Conservation (phyloP, 1,140 invertebrate species). For the Limonius californicus region DNA sequence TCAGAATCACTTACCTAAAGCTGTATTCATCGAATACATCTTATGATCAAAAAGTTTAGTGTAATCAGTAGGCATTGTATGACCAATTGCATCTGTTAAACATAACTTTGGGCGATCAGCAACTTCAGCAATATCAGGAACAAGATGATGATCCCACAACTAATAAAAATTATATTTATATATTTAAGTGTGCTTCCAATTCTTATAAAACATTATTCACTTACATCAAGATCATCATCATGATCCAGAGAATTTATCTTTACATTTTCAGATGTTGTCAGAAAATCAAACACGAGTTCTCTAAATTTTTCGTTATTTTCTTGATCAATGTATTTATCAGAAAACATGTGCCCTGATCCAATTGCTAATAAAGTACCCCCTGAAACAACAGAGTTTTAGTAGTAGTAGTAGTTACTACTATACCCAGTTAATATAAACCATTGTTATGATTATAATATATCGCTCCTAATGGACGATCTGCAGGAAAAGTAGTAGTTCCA, state of each 20-base stretch:
- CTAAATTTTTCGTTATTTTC: conserved; percentile 91
- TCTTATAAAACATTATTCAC: conserved; percentile 24
- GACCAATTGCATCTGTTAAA: conserved; percentile 69
- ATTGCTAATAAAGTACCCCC: conserved; percentile 73
- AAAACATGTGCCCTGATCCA: conserved; percentile 74
- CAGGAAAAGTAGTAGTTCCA: conserved; percentile 89
- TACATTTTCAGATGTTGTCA: conserved; percentile 64
- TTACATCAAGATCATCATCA: conserved; percentile 93
- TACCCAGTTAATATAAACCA: no score
- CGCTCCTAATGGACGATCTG: conserved; percentile 87
- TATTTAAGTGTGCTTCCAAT: no score
- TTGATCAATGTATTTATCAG: conserved; percentile 87
- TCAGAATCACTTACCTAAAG: conserved; percentile 49
- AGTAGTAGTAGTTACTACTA: no score
- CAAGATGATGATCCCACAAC: conserved; percentile 87
- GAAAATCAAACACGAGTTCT: conserved; percentile 83
- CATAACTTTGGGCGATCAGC: conserved; percentile 80
- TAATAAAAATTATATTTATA: conserved; percentile 44
- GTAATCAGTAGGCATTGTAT: conserved; percentile 70
- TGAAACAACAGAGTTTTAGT: no score
- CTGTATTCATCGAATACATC: conserved; percentile 84
- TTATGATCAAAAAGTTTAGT: conserved; percentile 83
- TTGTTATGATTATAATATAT: conserved; percentile 65
- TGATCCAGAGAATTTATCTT: conserved; percentile 79
- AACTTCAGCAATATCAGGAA: conserved; percentile 84